A percentile compares a stretch with the other conserved stretches of the same genome.
Conservation (phyloP, 2,113 vertebrate genomes). For the Gallinago undulata region DNA sequence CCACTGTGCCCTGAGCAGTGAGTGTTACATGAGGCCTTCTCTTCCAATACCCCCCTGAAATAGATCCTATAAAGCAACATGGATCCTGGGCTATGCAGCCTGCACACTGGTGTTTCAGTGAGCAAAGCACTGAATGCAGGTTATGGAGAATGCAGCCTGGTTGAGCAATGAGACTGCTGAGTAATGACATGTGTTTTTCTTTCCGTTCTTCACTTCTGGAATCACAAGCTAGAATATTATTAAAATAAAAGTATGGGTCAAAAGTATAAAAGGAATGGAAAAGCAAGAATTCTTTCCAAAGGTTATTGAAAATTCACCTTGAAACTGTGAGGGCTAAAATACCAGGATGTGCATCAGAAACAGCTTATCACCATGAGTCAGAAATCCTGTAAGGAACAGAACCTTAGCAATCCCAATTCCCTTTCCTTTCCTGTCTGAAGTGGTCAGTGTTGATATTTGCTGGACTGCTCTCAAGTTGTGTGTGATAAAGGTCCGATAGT, state of each 20-base stretch:
- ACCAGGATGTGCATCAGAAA: background rate
- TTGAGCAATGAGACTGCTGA: background rate
- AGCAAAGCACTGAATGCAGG: background rate
- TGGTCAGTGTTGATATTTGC: background rate
- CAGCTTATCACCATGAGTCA: background rate
- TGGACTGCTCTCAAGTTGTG: background rate
- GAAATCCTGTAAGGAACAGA: background rate
- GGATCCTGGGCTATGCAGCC: background rate
- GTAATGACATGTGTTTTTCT: background rate
- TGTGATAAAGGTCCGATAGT: background rate
- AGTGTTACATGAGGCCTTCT: background rate
- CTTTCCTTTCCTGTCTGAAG: background rate
- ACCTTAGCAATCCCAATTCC: background rate
- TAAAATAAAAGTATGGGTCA: background rate
- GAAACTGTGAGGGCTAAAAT: background rate
- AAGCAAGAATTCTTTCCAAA: background rate
- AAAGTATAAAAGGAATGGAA: background rate
- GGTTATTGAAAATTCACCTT: background rate
- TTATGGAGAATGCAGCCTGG: background rate
- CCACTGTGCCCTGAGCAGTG: background rate
- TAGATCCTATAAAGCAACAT: background rate
- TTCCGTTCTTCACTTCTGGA: background rate
- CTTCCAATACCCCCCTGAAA: background rate
- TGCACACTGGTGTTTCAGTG: background rate
- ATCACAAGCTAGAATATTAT: background rate